phyloP scores from a whole-genome alignment of 2,797 vertebrate genomes.

The Halcyon chelicuti region DNA sequence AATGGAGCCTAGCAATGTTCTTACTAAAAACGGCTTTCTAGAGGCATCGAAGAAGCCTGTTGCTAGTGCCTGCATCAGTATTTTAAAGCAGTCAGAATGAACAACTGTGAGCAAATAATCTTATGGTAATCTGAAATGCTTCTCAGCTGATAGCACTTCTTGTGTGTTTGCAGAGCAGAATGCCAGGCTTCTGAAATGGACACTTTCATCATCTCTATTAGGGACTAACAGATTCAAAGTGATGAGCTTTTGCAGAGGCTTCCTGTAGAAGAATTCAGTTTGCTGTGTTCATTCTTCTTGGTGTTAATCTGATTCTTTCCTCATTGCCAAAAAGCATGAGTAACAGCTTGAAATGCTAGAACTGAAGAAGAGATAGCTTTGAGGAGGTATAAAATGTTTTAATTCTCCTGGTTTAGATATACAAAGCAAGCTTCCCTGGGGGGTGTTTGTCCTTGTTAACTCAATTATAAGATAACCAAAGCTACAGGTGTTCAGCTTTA shows the following conservation, averaged over 20 bases:
- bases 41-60: neutral
- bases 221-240: neutral
- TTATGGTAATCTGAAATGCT: neutral
- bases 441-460: conserved; percentile 33
- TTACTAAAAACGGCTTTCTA: neutral
- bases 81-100: neutral
- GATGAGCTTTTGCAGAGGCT: neutral
- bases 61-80: neutral
- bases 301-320: neutral
- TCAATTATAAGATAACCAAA: conserved; percentile 45
- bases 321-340: neutral
- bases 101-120: neutral
- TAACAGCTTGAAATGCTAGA: neutral
- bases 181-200: neutral
- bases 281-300: neutral
- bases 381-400: conserved; percentile 9
- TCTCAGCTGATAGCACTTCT: neutral
- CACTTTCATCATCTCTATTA: neutral
- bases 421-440: neutral
- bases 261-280: neutral
- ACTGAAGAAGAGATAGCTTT: neutral
- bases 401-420: conserved; percentile 21
- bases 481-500: conserved; percentile 63
- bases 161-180: neutral
- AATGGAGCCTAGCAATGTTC: neutral